phyloP scores from a whole-genome alignment of 2,797 vertebrate species.

The Cossypha dichroa region DNA sequence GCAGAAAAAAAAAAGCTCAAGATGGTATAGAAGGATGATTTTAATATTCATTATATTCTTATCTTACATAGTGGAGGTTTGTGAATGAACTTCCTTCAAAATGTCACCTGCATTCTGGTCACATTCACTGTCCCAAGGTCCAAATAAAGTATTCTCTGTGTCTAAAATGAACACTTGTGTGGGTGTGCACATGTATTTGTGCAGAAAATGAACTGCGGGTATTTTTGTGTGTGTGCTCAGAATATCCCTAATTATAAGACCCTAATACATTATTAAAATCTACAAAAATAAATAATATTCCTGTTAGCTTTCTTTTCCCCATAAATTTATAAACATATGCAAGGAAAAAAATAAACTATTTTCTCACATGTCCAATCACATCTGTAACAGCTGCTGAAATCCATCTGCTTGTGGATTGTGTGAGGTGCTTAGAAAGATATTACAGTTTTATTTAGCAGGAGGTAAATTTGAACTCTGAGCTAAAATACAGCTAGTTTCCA shows the following conservation, averaged over 20 bases:
- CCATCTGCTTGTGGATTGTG: not conserved
- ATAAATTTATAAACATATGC: not conserved
- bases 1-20: not conserved
- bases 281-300: not conserved
- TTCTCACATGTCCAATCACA: not conserved
- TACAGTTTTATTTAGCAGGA: not conserved
- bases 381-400: not conserved
- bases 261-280: not conserved
- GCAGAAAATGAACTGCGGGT: fast-evolving
- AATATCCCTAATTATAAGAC: not conserved
- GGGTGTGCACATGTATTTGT: not conserved
- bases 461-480: not conserved
- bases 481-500: slow-evolving; percentile 5
- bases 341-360: not conserved
- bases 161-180: not conserved
- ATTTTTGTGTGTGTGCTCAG: not conserved
- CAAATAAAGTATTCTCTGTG: not conserved
- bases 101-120: not conserved
- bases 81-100: not conserved
- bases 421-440: not conserved
- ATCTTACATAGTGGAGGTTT: not conserved
- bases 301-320: not conserved
- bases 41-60: not conserved
- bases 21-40: not conserved
- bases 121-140: not conserved